phyloP scores from a whole-genome alignment of 2,113 vertebrate genomes.

The Pithys albifrons region DNA sequence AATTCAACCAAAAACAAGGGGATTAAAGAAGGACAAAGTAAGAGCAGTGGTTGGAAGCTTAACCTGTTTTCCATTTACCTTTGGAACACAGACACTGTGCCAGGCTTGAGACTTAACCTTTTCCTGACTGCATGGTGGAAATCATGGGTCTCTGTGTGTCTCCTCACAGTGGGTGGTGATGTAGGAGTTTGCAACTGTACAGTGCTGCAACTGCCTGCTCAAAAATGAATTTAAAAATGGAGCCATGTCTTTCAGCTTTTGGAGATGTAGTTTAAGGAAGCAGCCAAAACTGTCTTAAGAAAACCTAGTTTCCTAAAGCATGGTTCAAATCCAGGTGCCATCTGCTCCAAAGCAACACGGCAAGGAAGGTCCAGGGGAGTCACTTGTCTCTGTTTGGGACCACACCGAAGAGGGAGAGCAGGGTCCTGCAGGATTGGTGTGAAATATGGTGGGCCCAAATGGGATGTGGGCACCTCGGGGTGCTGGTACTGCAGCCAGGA shows the following conservation, averaged over 20 bases:
- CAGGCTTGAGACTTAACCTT: background rate
- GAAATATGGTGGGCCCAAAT: accelerated
- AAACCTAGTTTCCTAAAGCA: background rate
- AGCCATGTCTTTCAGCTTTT: background rate
- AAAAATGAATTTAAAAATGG: background rate
- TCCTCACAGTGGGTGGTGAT: accelerated
- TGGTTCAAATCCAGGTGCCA: background rate
- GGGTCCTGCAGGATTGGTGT: background rate
- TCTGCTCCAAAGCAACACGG: background rate
- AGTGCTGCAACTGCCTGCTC: background rate
- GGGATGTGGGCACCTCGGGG: accelerated
- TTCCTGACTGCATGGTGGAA: background rate
- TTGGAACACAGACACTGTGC: background rate
- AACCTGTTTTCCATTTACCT: background rate
- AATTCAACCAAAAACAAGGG: background rate
- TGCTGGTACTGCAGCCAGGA: background rate
- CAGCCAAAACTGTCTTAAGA: background rate
- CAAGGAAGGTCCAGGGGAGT: background rate
- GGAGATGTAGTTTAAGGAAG: background rate
- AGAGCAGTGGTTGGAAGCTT: background rate
- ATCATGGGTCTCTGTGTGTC: background rate
- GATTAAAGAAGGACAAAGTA: background rate
- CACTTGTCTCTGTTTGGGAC: background rate
- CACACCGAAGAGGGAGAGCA: background rate
- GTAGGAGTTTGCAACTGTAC: background rate